phyloP scores from a whole-genome alignment of 2,888 invertebrate species.

The Tortricodes alternella region DNA sequence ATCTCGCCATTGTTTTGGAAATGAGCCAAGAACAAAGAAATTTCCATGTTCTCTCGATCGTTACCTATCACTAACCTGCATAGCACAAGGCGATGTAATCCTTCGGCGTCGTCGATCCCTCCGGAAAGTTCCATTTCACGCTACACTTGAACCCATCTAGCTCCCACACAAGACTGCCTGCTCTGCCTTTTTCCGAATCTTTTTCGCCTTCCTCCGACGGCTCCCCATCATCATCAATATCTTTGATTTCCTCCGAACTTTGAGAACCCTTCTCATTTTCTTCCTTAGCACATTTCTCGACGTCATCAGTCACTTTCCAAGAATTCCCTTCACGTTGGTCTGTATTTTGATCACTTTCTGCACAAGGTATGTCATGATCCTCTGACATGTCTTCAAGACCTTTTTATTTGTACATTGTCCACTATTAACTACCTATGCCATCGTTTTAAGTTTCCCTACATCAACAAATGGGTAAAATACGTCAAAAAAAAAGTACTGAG shows the following conservation, averaged over 20 bases:
- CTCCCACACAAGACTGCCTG: slow-evolving; percentile 60
- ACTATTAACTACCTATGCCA: slow-evolving; percentile 17
- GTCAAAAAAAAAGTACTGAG: not conserved
- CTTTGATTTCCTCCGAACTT: slow-evolving; percentile 30
- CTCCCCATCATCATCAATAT: not conserved
- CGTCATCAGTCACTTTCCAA: slow-evolving; percentile 35
- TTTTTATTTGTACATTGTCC: slow-evolving; percentile 44
- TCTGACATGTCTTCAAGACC: slow-evolving; percentile 69
- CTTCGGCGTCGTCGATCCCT: slow-evolving; percentile 55
- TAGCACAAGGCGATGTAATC: slow-evolving; percentile 83
- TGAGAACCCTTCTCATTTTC: slow-evolving; percentile 42
- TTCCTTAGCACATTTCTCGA: slow-evolving; percentile 42
- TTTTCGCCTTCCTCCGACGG: slow-evolving; percentile 38
- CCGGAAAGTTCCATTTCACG: slow-evolving; percentile 75
- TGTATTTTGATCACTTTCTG: slow-evolving; percentile 46
- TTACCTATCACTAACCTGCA: slow-evolving; percentile 73
- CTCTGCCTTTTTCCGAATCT: slow-evolving; percentile 35
- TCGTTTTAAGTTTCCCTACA: slow-evolving; percentile 3
- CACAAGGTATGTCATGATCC: slow-evolving; percentile 60
- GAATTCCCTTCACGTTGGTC: slow-evolving; percentile 38
- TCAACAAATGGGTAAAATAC: slow-evolving; percentile 8
- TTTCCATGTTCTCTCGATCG: slow-evolving; percentile 5
- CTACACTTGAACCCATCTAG: slow-evolving; percentile 65
- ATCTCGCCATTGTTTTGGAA: slow-evolving; percentile 6
- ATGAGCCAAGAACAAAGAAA: slow-evolving; percentile 3